phyloP scores from a whole-genome alignment of 2,888 invertebrate species.

The Aphelenchoides bicaudatus region DNA sequence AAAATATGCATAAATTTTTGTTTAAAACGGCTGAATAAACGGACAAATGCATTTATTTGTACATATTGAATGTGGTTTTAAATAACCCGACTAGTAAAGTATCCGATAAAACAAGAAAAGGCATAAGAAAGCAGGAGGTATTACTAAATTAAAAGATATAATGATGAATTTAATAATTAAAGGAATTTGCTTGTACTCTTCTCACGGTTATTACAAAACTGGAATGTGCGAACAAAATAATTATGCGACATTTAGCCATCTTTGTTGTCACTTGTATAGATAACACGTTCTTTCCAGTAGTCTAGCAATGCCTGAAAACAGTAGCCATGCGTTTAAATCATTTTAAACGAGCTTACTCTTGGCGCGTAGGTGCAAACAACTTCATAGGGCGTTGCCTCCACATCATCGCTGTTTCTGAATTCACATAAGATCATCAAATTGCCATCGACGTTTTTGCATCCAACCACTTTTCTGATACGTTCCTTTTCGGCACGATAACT shows the following conservation, averaged over 20 bases:
- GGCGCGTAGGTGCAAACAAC: not conserved
- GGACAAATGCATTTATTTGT: too few relatives aligned
- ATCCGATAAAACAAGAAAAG: too few relatives aligned
- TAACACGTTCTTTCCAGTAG: constrained; percentile 8
- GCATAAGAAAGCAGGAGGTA: too few relatives aligned
- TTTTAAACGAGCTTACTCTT: constrained; percentile 1
- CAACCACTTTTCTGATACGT: not conserved
- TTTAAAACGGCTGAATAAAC: too few relatives aligned
- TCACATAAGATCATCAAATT: constrained; percentile 2
- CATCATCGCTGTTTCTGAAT: not conserved
- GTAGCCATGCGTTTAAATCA: not conserved
- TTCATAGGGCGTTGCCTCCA: constrained; percentile 12
- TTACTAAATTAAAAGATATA: too few relatives aligned
- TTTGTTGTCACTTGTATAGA: not conserved
- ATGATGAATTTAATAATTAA: too few relatives aligned
- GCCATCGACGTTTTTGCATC: not conserved
- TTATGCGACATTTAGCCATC: not conserved
- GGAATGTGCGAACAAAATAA: too few relatives aligned
- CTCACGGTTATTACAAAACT: too few relatives aligned
- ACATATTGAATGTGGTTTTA: too few relatives aligned
- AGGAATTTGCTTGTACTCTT: too few relatives aligned
- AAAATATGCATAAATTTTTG: too few relatives aligned
- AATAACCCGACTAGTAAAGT: too few relatives aligned
- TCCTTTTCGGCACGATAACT: not conserved
- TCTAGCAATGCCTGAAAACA: constrained; percentile 13